Evolutionary conservation across 2,888 invertebrate species (phyloP).

Genomic region (Troides aeacus): DNA sequence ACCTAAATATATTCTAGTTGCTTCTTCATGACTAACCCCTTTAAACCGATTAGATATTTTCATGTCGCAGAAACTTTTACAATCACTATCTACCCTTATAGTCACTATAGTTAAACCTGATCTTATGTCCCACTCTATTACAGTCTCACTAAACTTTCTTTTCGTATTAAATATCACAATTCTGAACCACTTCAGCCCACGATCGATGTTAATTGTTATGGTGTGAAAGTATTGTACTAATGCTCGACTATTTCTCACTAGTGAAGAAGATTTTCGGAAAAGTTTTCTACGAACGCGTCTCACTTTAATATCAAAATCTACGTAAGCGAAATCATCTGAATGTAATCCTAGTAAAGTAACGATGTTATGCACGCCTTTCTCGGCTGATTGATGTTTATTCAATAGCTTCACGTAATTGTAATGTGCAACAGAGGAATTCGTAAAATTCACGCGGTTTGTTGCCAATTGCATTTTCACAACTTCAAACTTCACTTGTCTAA

Average conservation of each 20-base stretch:
- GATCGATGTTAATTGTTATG: slow-evolving; percentile 42
- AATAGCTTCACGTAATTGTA: slow-evolving; percentile 69
- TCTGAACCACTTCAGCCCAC: slow-evolving; percentile 47
- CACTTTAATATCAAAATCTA: slow-evolving; percentile 37
- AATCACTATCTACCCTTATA: slow-evolving; percentile 13
- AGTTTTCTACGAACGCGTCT: slow-evolving; percentile 23
- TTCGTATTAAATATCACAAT: slow-evolving; percentile 43
- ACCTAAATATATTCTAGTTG: slow-evolving; percentile 6
- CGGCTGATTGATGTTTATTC: slow-evolving; percentile 55
- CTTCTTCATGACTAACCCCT: neutral
- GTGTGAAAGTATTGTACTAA: slow-evolving; percentile 42
- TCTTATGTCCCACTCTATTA: slow-evolving; percentile 53
- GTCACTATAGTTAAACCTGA: slow-evolving; percentile 38
- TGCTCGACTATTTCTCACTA: slow-evolving; percentile 32
- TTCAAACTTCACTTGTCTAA: slow-evolving; percentile 17
- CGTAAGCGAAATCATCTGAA: slow-evolving; percentile 50
- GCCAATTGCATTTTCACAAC: slow-evolving; percentile 60
- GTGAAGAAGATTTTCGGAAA: slow-evolving; percentile 4
- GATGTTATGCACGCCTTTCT: slow-evolving; percentile 62
- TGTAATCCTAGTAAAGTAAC: slow-evolving; percentile 65
- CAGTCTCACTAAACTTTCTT: slow-evolving; percentile 41
- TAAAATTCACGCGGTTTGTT: slow-evolving; percentile 65
- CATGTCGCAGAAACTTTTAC: slow-evolving; percentile 14
- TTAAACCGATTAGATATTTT: slow-evolving; percentile 13
- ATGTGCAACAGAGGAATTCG: slow-evolving; percentile 60